These are phyloP conservation scores for Eledona agricola DNA, from an alignment of 2,888 invertebrate species.

Conservation along the genomic window DNA sequence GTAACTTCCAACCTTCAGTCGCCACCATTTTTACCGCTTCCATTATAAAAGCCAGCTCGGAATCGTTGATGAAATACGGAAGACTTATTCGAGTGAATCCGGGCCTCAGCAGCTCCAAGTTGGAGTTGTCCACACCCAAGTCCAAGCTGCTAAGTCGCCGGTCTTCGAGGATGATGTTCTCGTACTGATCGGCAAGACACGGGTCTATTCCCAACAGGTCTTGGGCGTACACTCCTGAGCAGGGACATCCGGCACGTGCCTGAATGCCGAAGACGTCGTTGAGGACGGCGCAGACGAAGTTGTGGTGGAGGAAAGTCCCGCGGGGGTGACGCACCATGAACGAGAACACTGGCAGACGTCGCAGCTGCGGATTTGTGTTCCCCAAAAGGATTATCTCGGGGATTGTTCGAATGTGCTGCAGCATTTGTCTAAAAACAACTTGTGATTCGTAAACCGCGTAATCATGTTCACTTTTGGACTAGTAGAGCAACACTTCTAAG, in stretches of 20 bases:
- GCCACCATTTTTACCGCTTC: slow-evolving; percentile 89
- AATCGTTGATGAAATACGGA: slow-evolving; percentile 84
- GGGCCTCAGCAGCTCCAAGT: slow-evolving; percentile 79
- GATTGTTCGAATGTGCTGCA: slow-evolving; percentile 80
- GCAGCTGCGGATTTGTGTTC: slow-evolving; percentile 70
- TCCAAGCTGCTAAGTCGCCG: slow-evolving; percentile 65
- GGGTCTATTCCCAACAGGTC: slow-evolving; percentile 85
- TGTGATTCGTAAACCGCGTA: no score
- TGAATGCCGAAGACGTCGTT: slow-evolving; percentile 94
- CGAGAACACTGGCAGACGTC: slow-evolving; percentile 84
- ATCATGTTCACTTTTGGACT: no score
- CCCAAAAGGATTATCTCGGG: slow-evolving; percentile 84
- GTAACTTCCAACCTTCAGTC: slow-evolving; percentile 86
- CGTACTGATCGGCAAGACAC: slow-evolving; percentile 77
- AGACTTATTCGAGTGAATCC: slow-evolving; percentile 87
- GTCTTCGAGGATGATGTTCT: slow-evolving; percentile 72
- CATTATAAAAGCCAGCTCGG: slow-evolving; percentile 81
- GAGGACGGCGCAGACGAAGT: slow-evolving; percentile 84
- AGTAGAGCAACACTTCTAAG: no score
- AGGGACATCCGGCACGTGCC: slow-evolving; percentile 80
- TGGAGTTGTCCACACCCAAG: slow-evolving; percentile 61
- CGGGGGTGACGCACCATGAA: slow-evolving; percentile 84
- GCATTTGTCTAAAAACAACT: slow-evolving; percentile 74
- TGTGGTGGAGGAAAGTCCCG: slow-evolving; percentile 87
- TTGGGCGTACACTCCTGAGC: slow-evolving; percentile 86